These are phyloP conservation scores for Thunnus thynnus DNA, from an alignment of 2,113 vertebrate genomes.

Conservation along the genomic window DNA sequence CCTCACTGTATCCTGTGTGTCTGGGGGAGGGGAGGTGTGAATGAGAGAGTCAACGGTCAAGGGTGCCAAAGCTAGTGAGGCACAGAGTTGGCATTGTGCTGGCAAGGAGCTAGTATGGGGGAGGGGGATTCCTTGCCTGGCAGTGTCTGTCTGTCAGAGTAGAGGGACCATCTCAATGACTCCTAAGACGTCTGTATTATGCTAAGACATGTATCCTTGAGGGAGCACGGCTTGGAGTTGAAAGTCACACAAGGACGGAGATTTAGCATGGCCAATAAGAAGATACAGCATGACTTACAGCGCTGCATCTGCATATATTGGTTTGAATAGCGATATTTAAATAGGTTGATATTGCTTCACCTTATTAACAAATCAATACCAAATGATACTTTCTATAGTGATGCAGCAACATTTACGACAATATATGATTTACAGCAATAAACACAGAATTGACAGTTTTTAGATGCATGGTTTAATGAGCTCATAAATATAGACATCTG, in stretches of 20 bases:
- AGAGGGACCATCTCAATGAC: constrained; percentile 70
- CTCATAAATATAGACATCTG: constrained; percentile 67
- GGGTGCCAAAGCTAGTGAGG: constrained; percentile 63
- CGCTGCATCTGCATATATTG: constrained; percentile 34
- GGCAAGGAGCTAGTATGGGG: constrained; percentile 35
- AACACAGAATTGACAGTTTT: constrained; percentile 36
- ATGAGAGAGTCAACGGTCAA: constrained; percentile 66
- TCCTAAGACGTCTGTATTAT: constrained; percentile 75
- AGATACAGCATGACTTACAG: constrained; percentile 28
- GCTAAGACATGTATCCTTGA: constrained; percentile 79
- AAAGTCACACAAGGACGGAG: constrained; percentile 80
- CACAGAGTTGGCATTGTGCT: constrained; percentile 66
- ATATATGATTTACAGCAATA: constrained; percentile 25
- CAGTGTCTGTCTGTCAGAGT: constrained; percentile 52
- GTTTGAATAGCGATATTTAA: constrained; percentile 27
- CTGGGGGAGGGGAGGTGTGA: constrained; percentile 65
- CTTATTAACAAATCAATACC: constrained; percentile 35
- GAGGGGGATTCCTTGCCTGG: constrained; percentile 46
- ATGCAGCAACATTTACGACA: constrained; percentile 14
- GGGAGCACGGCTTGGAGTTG: constrained; percentile 71
- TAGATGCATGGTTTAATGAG: constrained; percentile 34
- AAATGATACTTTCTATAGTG: constrained; percentile 18
- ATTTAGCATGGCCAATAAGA: constrained; percentile 49
- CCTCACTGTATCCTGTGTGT: constrained; percentile 32
- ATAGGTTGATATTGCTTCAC: constrained; percentile 2